phyloP scores from a whole-genome alignment of 2,888 invertebrate species.

The Craniophora ligustri region DNA sequence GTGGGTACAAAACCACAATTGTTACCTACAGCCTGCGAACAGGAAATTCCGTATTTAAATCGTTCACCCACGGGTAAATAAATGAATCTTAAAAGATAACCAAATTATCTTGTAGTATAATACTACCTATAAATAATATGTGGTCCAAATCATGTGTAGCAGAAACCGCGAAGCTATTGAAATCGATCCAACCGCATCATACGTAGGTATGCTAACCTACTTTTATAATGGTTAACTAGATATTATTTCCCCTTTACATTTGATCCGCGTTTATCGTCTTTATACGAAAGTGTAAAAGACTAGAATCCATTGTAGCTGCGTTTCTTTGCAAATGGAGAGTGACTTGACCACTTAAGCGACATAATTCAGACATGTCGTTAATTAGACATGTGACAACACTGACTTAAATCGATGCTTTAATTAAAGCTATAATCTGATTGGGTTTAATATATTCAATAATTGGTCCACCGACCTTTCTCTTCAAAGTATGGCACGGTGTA shows the following conservation, averaged over 20 bases:
- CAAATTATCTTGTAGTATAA: conserved; percentile 49
- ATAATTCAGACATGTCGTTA: conserved; percentile 58
- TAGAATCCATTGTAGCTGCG: conserved; percentile 27
- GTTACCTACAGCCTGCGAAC: too few species aligned
- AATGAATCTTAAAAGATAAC: too few species aligned
- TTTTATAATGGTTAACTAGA: conserved; percentile 61
- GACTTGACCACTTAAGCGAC: conserved; percentile 50
- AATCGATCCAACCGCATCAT: conserved; percentile 83
- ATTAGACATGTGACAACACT: conserved; percentile 66
- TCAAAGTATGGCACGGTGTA: neutral
- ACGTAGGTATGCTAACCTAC: conserved; percentile 75
- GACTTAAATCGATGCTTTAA: conserved; percentile 48
- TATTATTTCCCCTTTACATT: conserved; percentile 52
- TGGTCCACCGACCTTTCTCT: conserved; percentile 16
- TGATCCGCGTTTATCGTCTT: conserved; percentile 18
- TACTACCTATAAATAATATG: conserved; percentile 14
- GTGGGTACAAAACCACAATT: too few species aligned
- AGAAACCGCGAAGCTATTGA: conserved; percentile 81
- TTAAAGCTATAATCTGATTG: conserved; percentile 35
- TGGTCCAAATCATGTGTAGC: conserved; percentile 65
- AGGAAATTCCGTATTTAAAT: too few species aligned
- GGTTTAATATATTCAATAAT: conserved; percentile 25
- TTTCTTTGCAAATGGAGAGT: conserved; percentile 29
- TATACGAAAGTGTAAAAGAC: conserved; percentile 34
- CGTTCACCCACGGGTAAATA: too few species aligned